Conservation (phyloP, 1,140 invertebrate species). For the Drosophila sulfurigaster region DNA sequence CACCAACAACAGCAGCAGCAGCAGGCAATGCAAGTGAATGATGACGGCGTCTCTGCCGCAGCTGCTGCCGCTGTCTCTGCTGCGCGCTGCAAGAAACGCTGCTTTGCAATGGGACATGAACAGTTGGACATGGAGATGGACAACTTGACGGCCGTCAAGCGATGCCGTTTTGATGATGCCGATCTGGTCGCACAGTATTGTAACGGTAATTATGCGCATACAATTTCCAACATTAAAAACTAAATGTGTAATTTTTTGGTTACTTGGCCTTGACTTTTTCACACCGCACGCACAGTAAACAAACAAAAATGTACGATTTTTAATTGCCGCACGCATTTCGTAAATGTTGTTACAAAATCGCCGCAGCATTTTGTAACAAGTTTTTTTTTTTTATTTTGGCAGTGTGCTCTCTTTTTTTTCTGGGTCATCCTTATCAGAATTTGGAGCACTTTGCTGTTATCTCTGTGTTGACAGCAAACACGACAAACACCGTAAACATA, state of each 20-base stretch:
- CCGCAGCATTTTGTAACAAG: conserved; percentile 24
- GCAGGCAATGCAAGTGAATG: conserved; percentile 46
- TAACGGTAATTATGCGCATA: conserved; percentile 69
- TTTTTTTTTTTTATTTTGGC: conserved; percentile 13
- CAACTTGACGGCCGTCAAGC: conserved; percentile 65
- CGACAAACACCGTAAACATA: background rate
- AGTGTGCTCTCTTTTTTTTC: conserved; percentile 18
- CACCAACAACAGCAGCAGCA: conserved; percentile 52
- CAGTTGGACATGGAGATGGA: conserved; percentile 53
- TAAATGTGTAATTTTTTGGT: conserved; percentile 48
- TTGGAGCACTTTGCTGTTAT: conserved; percentile 21
- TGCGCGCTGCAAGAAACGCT: conserved; percentile 75
- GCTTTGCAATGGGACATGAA: conserved; percentile 46
- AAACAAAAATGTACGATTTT: conserved; percentile 36
- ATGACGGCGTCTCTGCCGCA: conserved; percentile 5
- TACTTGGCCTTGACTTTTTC: conserved; percentile 55
- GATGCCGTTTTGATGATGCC: conserved; percentile 75
- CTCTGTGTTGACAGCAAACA: conserved; percentile 17
- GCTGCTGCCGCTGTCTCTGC: conserved; percentile 18
- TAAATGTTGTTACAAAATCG: conserved; percentile 47
- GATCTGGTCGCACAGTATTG: conserved; percentile 79
- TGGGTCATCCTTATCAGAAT: conserved; percentile 43
- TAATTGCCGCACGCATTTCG: conserved; percentile 33
- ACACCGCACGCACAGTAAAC: conserved; percentile 43
- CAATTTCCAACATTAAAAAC: conserved; percentile 27